Conservation (phyloP, 2,113 vertebrate species). For the Tylochromis polylepis region DNA sequence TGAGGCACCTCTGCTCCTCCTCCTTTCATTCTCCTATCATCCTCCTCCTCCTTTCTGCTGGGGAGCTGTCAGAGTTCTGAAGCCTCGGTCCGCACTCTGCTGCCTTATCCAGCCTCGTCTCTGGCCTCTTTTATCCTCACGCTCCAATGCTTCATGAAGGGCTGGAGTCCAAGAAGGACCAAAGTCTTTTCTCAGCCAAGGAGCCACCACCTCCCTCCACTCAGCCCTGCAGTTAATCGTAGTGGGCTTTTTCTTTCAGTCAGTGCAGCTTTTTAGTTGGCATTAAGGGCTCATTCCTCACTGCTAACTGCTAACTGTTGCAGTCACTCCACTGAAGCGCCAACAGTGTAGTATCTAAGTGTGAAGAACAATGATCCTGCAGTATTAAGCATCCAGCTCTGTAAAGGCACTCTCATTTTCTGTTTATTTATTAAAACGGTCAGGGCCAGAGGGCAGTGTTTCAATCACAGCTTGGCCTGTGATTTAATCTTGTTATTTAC, state of each 20-base stretch:
- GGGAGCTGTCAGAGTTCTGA: slow-evolving; percentile 37
- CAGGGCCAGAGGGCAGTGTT: background rate
- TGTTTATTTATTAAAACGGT: slow-evolving; percentile 9
- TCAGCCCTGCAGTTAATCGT: background rate
- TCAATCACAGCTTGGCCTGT: slow-evolving; percentile 6
- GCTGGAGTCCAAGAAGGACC: background rate
- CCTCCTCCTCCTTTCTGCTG: slow-evolving; percentile 3
- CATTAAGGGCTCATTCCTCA: slow-evolving; percentile 8
- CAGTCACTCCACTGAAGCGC: background rate
- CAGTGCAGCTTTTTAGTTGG: slow-evolving; percentile 15
- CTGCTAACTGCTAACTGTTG: slow-evolving; percentile 21
- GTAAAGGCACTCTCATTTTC: background rate
- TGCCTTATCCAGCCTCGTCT: background rate
- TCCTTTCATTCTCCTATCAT: slow-evolving; percentile 3
- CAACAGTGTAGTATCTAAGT: background rate
- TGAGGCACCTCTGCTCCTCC: slow-evolving; percentile 19
- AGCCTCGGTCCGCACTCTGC: background rate
- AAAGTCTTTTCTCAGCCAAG: background rate
- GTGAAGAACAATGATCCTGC: background rate
- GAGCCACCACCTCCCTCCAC: background rate
- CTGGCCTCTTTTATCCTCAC: slow-evolving; percentile 17
- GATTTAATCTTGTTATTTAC: slow-evolving; percentile 23
- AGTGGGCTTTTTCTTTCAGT: slow-evolving; percentile 1
- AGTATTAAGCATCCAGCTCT: background rate
- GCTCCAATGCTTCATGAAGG: background rate